phyloP scores from a whole-genome alignment of 2,797 vertebrate genomes.

The Onychomys torridus region DNA sequence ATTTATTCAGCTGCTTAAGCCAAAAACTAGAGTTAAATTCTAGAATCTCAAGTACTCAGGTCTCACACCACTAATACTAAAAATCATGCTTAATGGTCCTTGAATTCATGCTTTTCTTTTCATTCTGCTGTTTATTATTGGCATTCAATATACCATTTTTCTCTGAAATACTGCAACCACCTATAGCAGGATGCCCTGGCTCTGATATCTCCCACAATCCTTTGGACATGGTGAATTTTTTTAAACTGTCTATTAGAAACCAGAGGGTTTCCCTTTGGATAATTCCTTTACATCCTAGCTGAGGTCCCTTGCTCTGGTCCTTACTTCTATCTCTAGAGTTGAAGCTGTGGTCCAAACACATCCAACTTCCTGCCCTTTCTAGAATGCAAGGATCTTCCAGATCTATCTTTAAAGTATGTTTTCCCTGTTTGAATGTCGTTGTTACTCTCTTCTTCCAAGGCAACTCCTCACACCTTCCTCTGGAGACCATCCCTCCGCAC shows the following conservation, averaged over 20 bases:
- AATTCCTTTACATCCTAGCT: neutral
- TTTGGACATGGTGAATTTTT: neutral
- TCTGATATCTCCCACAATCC: neutral
- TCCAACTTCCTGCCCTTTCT: neutral
- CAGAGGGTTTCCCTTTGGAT: neutral
- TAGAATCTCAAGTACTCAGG: neutral
- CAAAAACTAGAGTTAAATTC: neutral
- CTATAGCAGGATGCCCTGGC: accelerated
- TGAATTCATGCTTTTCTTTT: neutral
- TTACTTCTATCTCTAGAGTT: neutral
- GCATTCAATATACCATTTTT: neutral
- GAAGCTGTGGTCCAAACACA: neutral
- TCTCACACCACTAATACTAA: neutral
- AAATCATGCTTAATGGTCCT: neutral
- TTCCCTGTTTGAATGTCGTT: neutral
- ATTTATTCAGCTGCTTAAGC: neutral
- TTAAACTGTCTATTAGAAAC: neutral
- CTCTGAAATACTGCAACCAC: neutral
- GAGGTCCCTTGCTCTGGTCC: neutral
- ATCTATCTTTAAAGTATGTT: neutral
- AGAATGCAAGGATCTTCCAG: neutral
- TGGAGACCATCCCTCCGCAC: neutral
- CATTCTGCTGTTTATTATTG: neutral
- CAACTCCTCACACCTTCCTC: neutral
- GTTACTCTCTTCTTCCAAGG: neutral